Evolutionary conservation across 1,140 invertebrate genomes (phyloP).

Genomic region (Saxidomus purpurata): DNA sequence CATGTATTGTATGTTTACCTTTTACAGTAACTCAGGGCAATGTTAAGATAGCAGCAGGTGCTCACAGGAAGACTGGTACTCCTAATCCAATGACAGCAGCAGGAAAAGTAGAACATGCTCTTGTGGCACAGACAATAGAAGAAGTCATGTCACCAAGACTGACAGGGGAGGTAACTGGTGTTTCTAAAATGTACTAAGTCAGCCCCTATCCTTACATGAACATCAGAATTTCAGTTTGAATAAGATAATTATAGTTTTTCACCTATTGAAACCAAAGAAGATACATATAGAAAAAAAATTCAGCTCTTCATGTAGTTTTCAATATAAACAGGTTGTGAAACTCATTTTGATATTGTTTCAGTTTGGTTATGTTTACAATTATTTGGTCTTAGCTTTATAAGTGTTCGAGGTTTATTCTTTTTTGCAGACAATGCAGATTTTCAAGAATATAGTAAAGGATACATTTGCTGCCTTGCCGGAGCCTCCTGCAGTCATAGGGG

Average conservation of each 20-base stretch:
- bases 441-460: constrained; percentile 84
- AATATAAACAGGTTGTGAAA: too few relatives aligned
- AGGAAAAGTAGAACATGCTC: constrained; percentile 84
- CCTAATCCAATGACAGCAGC: constrained; percentile 83
- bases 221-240: too few relatives aligned
- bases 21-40: constrained; percentile 68
- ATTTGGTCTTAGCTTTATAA: too few relatives aligned
- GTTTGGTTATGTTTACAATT: too few relatives aligned
- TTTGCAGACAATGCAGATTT: constrained; percentile 79
- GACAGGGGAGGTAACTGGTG: constrained; percentile 79
- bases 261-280: too few relatives aligned
- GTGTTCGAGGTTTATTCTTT: too few relatives aligned
- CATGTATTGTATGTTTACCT: neutral
- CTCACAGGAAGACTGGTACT: constrained; percentile 80
- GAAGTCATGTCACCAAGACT: constrained; percentile 84
- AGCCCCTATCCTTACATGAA: too few relatives aligned
- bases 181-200: too few relatives aligned
- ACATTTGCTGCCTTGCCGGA: constrained; percentile 84
- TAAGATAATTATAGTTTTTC: too few relatives aligned
- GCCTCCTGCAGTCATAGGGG: constrained; percentile 70
- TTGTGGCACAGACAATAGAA: constrained; percentile 83
- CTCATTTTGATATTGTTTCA: too few relatives aligned
- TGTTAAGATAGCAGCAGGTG: constrained; percentile 70
- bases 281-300: too few relatives aligned
- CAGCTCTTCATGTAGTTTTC: too few relatives aligned